Evolutionary conservation across 1,140 invertebrate species (phyloP), one percentile per base, ranked within the genome.

Genomic region (Tachypleus tridentatus): DNA sequence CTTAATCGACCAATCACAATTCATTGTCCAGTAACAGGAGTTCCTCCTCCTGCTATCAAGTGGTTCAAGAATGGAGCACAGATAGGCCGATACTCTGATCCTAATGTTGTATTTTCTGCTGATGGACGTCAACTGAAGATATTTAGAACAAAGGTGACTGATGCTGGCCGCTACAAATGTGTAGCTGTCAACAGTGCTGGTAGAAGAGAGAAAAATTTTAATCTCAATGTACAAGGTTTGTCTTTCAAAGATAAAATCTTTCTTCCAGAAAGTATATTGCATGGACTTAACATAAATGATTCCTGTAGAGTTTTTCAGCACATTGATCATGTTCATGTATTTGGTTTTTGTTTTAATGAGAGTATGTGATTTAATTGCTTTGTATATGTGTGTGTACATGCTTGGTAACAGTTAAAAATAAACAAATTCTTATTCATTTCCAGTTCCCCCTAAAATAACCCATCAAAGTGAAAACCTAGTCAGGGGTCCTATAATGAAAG

Each of bases 171-270:
- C 57, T 68, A 65, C 49, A 68, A 47, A n/a, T 68, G 67, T 49
- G 50, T 67, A 29, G 70, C 69, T 47, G 61, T 60, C 3, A 86
- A 78, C 80, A 78, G 63, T 80, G 88, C 73, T 79, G 90, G 80
- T 81, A 84, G 77, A 78, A 81, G 82, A 56, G 82, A 81, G 69
- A 84, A 83, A 67, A 79, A 81, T 5, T 82, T 85, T 67, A 74
- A 80, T 70, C 74, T 89, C 57, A 49, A 60, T 29, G 29, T 29
- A 29, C 29, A 29, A 29, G 29, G 29, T 29, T 29, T 29, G 29
- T 29, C 29, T 29, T 29, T 29, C 29, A 29, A 29, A 29, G 29
- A 29, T 29, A 29, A 29, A 2, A 29, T 29, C 0, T 29, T 29
- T 29, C 29, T 29, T 29, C 63, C 5, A 64, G 63, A 51, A 67